Percentiles rank a stretch among this genome's conserved stretches.
These are phyloP conservation scores for Moxostoma hubbsi DNA, from an alignment of 2,797 vertebrate species.

Conservation along the genomic window DNA sequence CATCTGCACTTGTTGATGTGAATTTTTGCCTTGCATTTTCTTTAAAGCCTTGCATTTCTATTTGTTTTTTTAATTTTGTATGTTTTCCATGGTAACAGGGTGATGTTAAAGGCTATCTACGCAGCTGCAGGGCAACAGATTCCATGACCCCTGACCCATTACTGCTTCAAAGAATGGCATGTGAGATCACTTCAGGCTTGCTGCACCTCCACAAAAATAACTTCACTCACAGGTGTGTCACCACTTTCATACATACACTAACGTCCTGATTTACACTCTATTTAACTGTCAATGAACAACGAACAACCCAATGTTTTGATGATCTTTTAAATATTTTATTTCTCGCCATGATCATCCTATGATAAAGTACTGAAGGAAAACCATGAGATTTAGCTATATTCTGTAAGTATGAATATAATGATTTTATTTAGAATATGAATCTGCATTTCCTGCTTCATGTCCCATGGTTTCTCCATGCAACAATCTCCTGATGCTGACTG, in stretches of 20 bases:
- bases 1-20: neutral
- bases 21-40: neutral
- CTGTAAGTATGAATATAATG: neutral
- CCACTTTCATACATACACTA: neutral
- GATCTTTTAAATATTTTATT: neutral
- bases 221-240: conserved; percentile 88
- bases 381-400: neutral
- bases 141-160: conserved; percentile 85
- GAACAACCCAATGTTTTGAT: no score
- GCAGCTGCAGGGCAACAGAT: conserved; percentile 85
- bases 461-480: conserved; percentile 77
- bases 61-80: no score
- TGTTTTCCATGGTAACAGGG: conserved; percentile 77
- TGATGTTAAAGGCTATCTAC: conserved; percentile 94
- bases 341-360: neutral
- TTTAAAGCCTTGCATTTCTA: neutral
- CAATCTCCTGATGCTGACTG: conserved; percentile 99
- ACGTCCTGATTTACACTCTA: neutral
- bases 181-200: conserved; percentile 91
- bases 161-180: conserved; percentile 94
- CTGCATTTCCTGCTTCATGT: conserved; percentile 1
- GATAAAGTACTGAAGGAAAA: neutral
- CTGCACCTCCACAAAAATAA: conserved; percentile 92
- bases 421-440: neutral
- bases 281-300: no score